phyloP scores from a whole-genome alignment of 2,888 invertebrate genomes.

The Thyatira batis region DNA sequence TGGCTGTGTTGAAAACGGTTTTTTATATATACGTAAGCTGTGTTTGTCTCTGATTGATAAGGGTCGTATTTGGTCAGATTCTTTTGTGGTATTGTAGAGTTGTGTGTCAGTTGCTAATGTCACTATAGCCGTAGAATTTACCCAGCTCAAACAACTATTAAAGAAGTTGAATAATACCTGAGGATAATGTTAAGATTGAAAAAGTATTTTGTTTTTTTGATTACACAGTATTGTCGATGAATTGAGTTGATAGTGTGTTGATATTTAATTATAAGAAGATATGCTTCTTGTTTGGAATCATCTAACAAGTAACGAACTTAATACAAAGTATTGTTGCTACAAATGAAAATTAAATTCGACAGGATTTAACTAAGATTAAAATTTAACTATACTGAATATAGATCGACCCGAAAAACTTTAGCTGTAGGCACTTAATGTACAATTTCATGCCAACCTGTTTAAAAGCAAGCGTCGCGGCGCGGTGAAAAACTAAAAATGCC shows the following conservation, averaged over 20 bases:
- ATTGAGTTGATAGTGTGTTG: too few species aligned
- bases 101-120: background rate
- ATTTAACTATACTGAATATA: conserved; percentile 16
- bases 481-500: conserved; percentile 60
- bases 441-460: conserved; percentile 48
- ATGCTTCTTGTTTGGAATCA: too few species aligned
- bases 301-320: too few species aligned
- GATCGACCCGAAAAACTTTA: conserved; percentile 33
- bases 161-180: background rate
- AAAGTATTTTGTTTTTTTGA: background rate
- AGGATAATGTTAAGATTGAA: background rate
- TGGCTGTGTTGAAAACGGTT: background rate
- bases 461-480: conserved; percentile 40
- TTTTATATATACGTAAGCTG: background rate
- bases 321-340: too few species aligned
- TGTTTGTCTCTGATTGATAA: conserved; percentile 3
- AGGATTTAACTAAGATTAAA: too few species aligned
- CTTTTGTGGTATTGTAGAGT: background rate
- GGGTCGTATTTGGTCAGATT: conserved; percentile 2
- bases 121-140: background rate
- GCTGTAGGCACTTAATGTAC: conserved; percentile 39
- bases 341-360: too few species aligned
- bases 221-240: background rate
- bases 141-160: background rate
- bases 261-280: too few species aligned